Base-by-base conservation (phyloP, 2,888 invertebrate species). In the Micropterix aruncella region DNA sequence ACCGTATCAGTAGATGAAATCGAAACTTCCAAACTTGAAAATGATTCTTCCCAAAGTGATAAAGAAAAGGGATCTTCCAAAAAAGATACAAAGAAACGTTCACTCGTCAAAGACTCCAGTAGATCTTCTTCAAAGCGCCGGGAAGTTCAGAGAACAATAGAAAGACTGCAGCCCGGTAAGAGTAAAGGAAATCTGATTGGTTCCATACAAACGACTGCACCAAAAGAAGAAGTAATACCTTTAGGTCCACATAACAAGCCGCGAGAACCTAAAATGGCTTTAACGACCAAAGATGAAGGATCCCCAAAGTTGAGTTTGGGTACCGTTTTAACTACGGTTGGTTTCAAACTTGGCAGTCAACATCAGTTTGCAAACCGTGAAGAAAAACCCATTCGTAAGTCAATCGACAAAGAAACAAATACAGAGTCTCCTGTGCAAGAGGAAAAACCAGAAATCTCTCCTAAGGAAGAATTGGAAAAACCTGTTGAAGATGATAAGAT, bases 271-370 rank as follows among this genome's bases (percentile, higher is more conserved):
- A 72, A 73, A 50, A 74, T 73, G 53, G 67, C 74, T 1, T 57
- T 74, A 14, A 66, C 71, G 16, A 82, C 82, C 58, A 65, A 70
- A 1, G 77, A 77, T 49, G 82, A 83, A 48, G 74, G 77, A 44
- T 83, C 82, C 45, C 89, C 87, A 0, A 88, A 88, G 60, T 66
- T 91, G 4, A 90, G 89, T 58, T 70, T 91, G 38, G 91, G 91
- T 1, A 84, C 88, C 3, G 90, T 91, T 16, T 69, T 91, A 48
- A 79, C 80, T 47, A 80, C 80, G 44, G 83, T 84, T 44, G 75
- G 77, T 43, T 78, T 81, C 51, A 68, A 73, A 14, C 61, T 80
- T 42, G 82, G 83, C 1, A 77, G 77, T 51, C 74, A 79, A 43
- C 80, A 80, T 55, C 79, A 76, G 53, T 82, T 82, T 56, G 70